A percentile compares a stretch with the other conserved stretches of the same genome.
phyloP scores from a whole-genome alignment of 1,140 invertebrate species.

The Megalopta genalis region DNA sequence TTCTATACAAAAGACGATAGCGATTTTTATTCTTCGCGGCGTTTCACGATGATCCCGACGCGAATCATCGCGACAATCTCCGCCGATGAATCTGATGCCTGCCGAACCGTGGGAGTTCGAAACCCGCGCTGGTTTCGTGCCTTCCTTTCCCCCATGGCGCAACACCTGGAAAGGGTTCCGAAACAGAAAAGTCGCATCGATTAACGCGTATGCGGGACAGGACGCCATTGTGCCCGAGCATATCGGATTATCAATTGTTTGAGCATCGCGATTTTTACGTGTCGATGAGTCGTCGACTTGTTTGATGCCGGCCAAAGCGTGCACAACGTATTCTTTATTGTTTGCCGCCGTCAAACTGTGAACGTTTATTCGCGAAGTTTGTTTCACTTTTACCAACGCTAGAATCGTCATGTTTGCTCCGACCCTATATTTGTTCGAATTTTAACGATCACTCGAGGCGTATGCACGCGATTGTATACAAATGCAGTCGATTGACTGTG shows the following conservation, averaged over 20 bases:
- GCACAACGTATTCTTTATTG: neutral
- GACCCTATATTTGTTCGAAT: too few relatives aligned
- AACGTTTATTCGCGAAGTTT: neutral
- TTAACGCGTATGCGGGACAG: conserved; percentile 34
- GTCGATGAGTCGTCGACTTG: neutral
- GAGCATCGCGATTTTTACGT: conserved; percentile 20
- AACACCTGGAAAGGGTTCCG: conserved; percentile 40
- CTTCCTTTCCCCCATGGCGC: neutral
- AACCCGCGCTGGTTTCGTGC: conserved; percentile 12
- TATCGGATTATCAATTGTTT: conserved; percentile 26
- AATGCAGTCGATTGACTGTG: too few relatives aligned
- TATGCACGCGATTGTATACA: too few relatives aligned
- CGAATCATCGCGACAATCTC: conserved; percentile 37
- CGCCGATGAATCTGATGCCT: neutral
- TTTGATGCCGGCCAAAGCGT: neutral
- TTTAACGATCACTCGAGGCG: too few relatives aligned
- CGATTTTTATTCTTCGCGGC: conserved; percentile 38
- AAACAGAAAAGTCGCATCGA: conserved; percentile 32
- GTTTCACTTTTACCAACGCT: too few relatives aligned
- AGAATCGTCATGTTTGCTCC: too few relatives aligned
- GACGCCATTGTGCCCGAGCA: conserved; percentile 18
- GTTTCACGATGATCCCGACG: conserved; percentile 26
- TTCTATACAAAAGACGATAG: conserved; percentile 46
- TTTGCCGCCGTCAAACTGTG: neutral
- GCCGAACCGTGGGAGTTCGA: conserved; percentile 37